A percentile compares a stretch with the other conserved stretches of the same genome.
These are phyloP conservation scores for Ianthella basta DNA, from an alignment of 37 sponge, comb jelly and placozoan species.

Conservation along the genomic window DNA sequence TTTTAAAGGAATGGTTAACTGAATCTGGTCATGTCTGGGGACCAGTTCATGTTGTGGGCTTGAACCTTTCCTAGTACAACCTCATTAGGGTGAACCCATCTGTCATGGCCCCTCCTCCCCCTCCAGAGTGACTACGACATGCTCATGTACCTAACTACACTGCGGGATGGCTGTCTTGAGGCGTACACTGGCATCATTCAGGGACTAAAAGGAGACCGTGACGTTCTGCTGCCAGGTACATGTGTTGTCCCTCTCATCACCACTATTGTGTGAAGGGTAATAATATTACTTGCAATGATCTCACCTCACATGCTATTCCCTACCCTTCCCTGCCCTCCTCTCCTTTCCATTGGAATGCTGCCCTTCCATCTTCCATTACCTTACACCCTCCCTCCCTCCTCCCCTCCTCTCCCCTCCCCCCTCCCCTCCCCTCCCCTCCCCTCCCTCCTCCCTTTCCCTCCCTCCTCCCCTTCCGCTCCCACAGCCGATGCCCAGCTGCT, in stretches of 20 bases:
- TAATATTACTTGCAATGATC: not conserved
- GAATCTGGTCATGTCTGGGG: no score
- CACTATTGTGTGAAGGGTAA: no score
- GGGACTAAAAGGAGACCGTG: slow-evolving; percentile 81
- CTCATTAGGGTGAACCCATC: no score
- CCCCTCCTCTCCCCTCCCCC: no score
- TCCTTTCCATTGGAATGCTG: no score
- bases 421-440: not conserved
- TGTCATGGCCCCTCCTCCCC: not conserved
- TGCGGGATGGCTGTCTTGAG: slow-evolving; percentile 96
- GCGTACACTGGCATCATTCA: slow-evolving; percentile 98
- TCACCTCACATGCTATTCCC: not conserved
- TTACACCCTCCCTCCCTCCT: no score
- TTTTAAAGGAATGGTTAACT: no score
- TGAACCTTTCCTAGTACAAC: no score
- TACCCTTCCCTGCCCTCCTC: not conserved
- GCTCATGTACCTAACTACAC: slow-evolving; percentile 90
- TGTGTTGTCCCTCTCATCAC: no score
- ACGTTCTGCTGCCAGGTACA: slow-evolving; percentile 18
- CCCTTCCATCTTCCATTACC: no score
- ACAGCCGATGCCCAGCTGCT: slow-evolving; percentile 77
- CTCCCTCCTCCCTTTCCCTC: not conserved
- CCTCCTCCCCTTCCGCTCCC: not conserved
- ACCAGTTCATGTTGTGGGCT: no score
- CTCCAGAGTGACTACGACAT: slow-evolving; percentile 84